Evolutionary conservation across 1,140 invertebrate genomes (phyloP).

Genomic region (Drosophila hydei): DNA sequence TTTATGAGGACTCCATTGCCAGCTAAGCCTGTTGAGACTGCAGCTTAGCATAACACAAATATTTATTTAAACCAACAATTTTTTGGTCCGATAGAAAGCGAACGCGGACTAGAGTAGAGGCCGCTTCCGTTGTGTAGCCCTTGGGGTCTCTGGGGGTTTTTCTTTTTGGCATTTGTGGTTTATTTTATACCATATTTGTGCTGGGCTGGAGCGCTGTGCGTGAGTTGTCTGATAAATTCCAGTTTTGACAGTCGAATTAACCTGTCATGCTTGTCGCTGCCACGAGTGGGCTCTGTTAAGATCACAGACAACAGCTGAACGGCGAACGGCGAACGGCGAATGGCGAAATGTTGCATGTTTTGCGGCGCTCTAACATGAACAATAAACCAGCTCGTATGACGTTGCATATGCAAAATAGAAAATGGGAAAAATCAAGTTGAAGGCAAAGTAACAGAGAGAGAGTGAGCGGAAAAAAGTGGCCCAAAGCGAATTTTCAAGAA

Average conservation of each 20-base stretch:
- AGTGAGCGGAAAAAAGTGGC: background rate
- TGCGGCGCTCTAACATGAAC: slow-evolving; percentile 39
- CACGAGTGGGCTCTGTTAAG: slow-evolving; percentile 29
- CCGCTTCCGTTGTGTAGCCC: no score
- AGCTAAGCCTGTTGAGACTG: slow-evolving; percentile 22
- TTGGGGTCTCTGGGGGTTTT: background rate
- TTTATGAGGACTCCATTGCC: slow-evolving; percentile 23
- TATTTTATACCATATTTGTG: slow-evolving; percentile 16
- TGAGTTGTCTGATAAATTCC: slow-evolving; percentile 57
- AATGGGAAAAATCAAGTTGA: slow-evolving; percentile 15
- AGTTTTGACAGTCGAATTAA: slow-evolving; percentile 67
- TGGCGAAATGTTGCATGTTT: slow-evolving; percentile 47
- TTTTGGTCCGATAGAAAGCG: no score
- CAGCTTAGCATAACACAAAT: slow-evolving; percentile 31
- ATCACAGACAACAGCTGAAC: slow-evolving; percentile 37
- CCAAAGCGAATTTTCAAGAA: slow-evolving; percentile 36
- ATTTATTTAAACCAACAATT: slow-evolving; percentile 23
- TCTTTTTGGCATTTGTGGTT: slow-evolving; percentile 30
- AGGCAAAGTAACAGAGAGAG: background rate
- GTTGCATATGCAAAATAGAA: slow-evolving; percentile 33
- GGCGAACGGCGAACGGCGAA: slow-evolving; percentile 7
- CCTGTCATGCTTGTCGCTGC: slow-evolving; percentile 52
- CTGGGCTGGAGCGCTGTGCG: slow-evolving; percentile 3
- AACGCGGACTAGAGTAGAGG: background rate
- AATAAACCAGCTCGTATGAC: slow-evolving; percentile 21